Conservation (phyloP, 1,140 invertebrate genomes). For the Amphibalanus amphitrite region DNA sequence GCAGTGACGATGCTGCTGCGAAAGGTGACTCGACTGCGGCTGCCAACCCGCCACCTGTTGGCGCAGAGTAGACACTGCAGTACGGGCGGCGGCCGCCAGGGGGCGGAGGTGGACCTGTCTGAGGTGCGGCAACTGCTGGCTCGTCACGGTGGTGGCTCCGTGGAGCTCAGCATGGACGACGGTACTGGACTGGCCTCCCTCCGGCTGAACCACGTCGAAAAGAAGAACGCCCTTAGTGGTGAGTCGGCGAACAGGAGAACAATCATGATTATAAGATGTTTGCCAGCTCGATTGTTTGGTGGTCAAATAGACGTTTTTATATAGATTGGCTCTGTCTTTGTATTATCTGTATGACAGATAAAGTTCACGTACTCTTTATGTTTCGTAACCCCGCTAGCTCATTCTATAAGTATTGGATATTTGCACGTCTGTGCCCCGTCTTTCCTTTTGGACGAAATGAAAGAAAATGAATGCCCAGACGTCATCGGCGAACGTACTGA, state of each 20-base stretch:
- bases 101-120: background rate
- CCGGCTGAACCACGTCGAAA: conserved; percentile 28
- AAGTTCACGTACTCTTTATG: too few species aligned
- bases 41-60: background rate
- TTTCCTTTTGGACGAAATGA: too few species aligned
- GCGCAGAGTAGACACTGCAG: background rate
- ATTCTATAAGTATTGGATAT: too few species aligned
- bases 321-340: too few species aligned
- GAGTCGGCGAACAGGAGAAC: conserved; percentile 10
- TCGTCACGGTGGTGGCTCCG: conserved; percentile 24
- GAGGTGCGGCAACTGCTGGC: conserved; percentile 19
- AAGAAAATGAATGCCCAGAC: too few species aligned
- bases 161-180: conserved; percentile 29
- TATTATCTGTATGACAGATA: too few species aligned
- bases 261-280: too few species aligned
- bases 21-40: background rate
- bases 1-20: background rate
- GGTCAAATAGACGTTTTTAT: too few species aligned
- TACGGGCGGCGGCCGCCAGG: background rate
- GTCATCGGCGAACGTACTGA: too few species aligned
- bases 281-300: too few species aligned
- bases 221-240: conserved; percentile 33
- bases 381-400: too few species aligned
- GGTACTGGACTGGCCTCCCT: conserved; percentile 30
- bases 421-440: background rate